Conservation (phyloP, 2,113 vertebrate genomes). For the Varanus komodoensis region DNA sequence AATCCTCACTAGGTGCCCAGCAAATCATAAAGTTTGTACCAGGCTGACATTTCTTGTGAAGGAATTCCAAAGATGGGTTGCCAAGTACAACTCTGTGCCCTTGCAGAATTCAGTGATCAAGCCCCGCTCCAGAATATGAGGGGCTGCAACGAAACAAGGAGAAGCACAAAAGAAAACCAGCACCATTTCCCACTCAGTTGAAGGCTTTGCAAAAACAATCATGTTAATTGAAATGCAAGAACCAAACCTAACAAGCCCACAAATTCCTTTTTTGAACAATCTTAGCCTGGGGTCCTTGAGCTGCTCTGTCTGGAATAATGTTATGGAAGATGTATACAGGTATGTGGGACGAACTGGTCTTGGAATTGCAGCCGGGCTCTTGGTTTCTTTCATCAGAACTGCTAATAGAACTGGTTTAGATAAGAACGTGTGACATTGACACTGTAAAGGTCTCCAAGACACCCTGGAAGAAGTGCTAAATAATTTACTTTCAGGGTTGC, state of each 20-base stretch:
- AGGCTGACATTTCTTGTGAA: too few species aligned
- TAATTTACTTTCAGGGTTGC: conserved; percentile 18
- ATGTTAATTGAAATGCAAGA: conserved; percentile 48
- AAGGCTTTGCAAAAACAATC: conserved; percentile 52
- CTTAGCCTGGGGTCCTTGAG: not conserved
- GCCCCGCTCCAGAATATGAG: conserved; percentile 27
- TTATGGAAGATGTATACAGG: not conserved
- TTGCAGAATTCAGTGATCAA: not conserved
- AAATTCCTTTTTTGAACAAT: not conserved
- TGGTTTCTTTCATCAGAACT: conserved; percentile 33
- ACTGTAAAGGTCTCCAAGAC: not conserved
- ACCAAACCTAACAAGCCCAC: too few species aligned
- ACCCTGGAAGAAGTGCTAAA: not conserved
- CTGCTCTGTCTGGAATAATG: not conserved
- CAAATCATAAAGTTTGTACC: too few species aligned
- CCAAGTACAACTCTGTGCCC: too few species aligned
- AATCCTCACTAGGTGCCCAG: too few species aligned
- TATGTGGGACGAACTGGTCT: not conserved
- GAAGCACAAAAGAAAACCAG: not conserved
- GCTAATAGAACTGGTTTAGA: conserved; percentile 49
- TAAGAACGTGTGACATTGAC: conserved; percentile 5
- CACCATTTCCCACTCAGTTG: conserved; percentile 40
- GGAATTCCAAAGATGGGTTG: too few species aligned
- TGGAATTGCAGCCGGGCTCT: not conserved
- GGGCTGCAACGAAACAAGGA: conserved; percentile 9